These are phyloP conservation scores for Pseudomyrmex flavicornis DNA, from an alignment of 1,140 invertebrate species.

Conservation along the genomic window DNA sequence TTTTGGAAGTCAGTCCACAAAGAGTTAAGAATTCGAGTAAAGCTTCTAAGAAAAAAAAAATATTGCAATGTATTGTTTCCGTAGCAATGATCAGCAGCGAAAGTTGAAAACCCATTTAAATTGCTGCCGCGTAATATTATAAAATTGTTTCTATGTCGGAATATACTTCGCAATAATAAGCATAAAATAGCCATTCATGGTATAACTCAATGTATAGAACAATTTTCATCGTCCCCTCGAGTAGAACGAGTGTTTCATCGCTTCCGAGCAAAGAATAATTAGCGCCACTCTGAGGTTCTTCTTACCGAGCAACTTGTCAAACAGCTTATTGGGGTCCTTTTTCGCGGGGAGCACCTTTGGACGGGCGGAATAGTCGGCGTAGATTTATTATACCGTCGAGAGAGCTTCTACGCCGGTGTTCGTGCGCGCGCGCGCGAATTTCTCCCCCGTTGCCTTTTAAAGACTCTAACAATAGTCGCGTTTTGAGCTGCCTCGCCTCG, in stretches of 20 bases:
- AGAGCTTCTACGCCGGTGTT: conserved; percentile 1
- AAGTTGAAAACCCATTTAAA: too few relatives aligned
- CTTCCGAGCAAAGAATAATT: conserved; percentile 53
- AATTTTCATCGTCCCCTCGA: conserved; percentile 1
- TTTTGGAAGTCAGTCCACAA: too few relatives aligned
- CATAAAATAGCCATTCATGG: conserved; percentile 12
- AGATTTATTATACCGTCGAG: conserved; percentile 53
- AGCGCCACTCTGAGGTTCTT: conserved; percentile 19
- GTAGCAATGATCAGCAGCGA: too few relatives aligned
- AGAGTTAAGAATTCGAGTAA: too few relatives aligned
- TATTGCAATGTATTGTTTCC: too few relatives aligned
- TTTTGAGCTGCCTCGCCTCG: neutral
- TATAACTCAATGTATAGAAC: conserved; percentile 8
- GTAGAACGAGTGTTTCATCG: conserved; percentile 29
- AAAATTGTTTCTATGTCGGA: conserved; percentile 10
- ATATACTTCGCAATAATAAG: neutral
- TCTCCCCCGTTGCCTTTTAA: conserved; percentile 44
- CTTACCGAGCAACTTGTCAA: conserved; percentile 58
- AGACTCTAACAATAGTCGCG: conserved; percentile 46
- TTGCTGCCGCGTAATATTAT: neutral
- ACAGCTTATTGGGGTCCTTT: conserved; percentile 56
- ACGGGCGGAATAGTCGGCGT: conserved; percentile 36
- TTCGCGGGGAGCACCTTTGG: conserved; percentile 48
- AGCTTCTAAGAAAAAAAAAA: too few relatives aligned
- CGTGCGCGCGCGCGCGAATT: conserved; percentile 1